Percentiles rank a stretch among this genome's conserved stretches.
phyloP scores from a whole-genome alignment of 2,888 invertebrate genomes.

The Agrypnus murinus region DNA sequence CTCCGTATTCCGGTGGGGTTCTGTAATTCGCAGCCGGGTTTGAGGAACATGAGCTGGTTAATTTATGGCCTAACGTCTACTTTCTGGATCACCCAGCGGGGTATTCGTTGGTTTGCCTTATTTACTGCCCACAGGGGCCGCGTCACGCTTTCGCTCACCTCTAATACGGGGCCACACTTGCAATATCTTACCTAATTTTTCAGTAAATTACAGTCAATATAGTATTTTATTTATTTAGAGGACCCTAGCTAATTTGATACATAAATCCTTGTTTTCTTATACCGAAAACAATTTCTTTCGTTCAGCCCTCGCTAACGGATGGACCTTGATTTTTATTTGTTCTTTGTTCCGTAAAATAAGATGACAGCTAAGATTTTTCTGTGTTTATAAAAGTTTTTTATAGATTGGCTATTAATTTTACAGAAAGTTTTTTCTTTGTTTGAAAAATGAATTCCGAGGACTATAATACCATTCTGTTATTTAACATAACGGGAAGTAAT shows the following conservation, averaged over 20 bases:
- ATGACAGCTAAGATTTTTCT: slow-evolving; percentile 6
- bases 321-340: slow-evolving; percentile 31
- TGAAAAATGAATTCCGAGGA: no score
- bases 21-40: slow-evolving; percentile 48
- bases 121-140: slow-evolving; percentile 49
- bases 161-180: slow-evolving; percentile 43
- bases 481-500: no score
- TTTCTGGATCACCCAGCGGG: slow-evolving; percentile 52
- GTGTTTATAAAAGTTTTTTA: neutral
- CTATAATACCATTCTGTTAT: no score
- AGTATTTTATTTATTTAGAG: slow-evolving; percentile 47
- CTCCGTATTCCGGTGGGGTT: slow-evolving; percentile 47
- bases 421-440: no score
- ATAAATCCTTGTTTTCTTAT: slow-evolving; percentile 41
- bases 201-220: slow-evolving; percentile 47
- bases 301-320: slow-evolving; percentile 10
- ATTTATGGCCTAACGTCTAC: slow-evolving; percentile 51
- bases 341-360: slow-evolving; percentile 22
- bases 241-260: slow-evolving; percentile 44
- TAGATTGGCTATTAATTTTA: no score
- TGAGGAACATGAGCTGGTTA: slow-evolving; percentile 48
- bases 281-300: slow-evolving; percentile 31
- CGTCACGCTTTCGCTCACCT: slow-evolving; percentile 51
- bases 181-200: slow-evolving; percentile 52
- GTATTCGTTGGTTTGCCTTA: slow-evolving; percentile 52